A percentile compares a stretch with the other conserved stretches of the same genome.
Conservation (phyloP, 2,797 vertebrate genomes). For the Pseudotriccus pelzelni region DNA sequence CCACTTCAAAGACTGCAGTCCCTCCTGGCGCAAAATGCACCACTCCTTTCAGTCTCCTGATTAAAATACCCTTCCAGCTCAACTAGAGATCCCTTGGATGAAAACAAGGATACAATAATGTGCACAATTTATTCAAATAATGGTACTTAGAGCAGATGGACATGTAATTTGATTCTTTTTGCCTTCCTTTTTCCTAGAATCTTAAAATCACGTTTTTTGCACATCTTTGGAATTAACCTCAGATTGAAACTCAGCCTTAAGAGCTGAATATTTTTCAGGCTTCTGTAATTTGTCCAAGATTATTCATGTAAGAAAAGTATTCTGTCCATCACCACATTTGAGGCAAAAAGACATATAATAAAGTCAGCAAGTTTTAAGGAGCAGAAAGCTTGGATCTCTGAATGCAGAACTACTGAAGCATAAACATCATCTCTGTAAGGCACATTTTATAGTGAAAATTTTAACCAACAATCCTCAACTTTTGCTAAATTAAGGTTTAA, state of each 20-base stretch:
- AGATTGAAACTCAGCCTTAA: not conserved
- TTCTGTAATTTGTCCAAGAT: not conserved
- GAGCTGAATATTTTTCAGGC: not conserved
- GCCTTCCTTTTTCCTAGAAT: not conserved
- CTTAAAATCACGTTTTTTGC: not conserved
- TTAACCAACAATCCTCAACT: not conserved
- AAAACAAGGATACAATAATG: not conserved
- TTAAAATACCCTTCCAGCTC: not conserved
- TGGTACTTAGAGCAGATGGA: not conserved
- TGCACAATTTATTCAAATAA: not conserved
- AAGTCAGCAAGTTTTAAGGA: not conserved
- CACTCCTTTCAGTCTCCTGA: not conserved
- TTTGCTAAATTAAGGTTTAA: not conserved
- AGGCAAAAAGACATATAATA: not conserved
- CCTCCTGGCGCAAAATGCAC: not conserved
- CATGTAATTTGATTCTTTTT: not conserved
- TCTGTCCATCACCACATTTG: not conserved
- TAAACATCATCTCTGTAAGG: not conserved
- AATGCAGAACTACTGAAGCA: not conserved
- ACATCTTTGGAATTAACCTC: not conserved
- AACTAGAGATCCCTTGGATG: not conserved
- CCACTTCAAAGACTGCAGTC: not conserved
- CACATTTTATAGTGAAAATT: not conserved
- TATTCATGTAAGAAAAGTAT: not conserved
- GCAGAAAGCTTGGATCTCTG: not conserved